These are phyloP conservation scores for Drosophila paulistorum DNA, from an alignment of 1,140 invertebrate species.

Conservation along the genomic window DNA sequence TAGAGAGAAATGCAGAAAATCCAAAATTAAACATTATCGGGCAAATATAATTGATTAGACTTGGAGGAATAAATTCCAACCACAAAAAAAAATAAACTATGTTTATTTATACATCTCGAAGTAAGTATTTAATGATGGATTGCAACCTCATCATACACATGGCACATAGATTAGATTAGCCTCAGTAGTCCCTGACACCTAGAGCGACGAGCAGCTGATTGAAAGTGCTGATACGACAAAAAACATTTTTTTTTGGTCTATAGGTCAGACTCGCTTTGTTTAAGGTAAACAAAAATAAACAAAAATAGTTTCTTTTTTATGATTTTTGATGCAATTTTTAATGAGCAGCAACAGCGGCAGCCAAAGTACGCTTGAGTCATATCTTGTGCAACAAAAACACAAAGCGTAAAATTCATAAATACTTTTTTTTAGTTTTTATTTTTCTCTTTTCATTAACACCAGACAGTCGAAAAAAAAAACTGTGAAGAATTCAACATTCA, in stretches of 20 bases:
- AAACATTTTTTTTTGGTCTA: not conserved
- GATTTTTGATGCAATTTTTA: slow-evolving; percentile 39
- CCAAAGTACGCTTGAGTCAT: slow-evolving; percentile 47
- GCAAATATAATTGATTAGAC: slow-evolving; percentile 9
- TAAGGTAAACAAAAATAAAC: not conserved
- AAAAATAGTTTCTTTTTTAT: slow-evolving; percentile 12
- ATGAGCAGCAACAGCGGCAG: slow-evolving; percentile 16
- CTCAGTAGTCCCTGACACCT: slow-evolving; percentile 7
- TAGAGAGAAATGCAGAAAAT: not conserved
- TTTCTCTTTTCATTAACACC: slow-evolving; percentile 61
- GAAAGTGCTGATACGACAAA: slow-evolving; percentile 1
- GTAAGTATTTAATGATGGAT: slow-evolving; percentile 3
- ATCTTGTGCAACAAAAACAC: not conserved
- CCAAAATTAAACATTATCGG: slow-evolving; percentile 5
- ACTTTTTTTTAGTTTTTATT: slow-evolving; percentile 32
- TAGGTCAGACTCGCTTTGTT: slow-evolving; percentile 4
- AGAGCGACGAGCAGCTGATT: slow-evolving; percentile 3
- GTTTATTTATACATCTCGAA: slow-evolving; percentile 4
- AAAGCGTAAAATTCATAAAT: slow-evolving; percentile 12
- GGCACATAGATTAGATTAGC: slow-evolving; percentile 9
- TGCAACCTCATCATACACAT: slow-evolving; percentile 7
- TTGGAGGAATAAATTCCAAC: too few relatives aligned
- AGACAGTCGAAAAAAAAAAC: slow-evolving; percentile 23
- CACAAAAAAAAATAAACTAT: not conserved
- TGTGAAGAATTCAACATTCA: slow-evolving; percentile 48